Evolutionary conservation across 2,113 vertebrate species (phyloP), one percentile per base, ranked within the genome.

Genomic region (Hippocampus barbouri): DNA sequence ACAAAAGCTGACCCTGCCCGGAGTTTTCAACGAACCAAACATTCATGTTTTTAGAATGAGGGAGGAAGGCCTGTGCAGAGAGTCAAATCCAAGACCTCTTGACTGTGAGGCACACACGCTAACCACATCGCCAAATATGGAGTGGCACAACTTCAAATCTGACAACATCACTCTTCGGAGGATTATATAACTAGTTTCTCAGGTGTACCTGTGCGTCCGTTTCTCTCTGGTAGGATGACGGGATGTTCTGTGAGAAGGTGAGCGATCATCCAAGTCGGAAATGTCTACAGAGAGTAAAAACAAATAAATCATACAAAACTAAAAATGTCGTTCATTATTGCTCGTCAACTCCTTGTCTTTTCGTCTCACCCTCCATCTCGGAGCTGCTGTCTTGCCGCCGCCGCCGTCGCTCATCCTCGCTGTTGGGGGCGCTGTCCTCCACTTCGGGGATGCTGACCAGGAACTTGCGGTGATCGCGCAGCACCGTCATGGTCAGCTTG

Each of bases 371-470:
- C 0, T 98, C 97, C 79, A 96, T 80, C 2, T 67, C 86, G 0
- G 97, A 98, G 90, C 94, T 97, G 80, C 91, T 93, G 79, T 85
- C 65, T 7, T 27, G 57, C 27, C 23, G 94, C 0, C 53, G 80
- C 23, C 53, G 80, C 23, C n/a, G 94, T 0, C 49, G 80, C 23
- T 90, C 90, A 0, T 91, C 82, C 2, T 87, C 85, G 6, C 91
- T 92, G 85, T 94, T 91, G 0, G 91, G 94, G 71, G 94, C 90
- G 15, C 94, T 97, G 88, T 95, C 94, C 53, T 80, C 87, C 0
- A 93, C 54, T 0, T 96, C 93, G 0, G 95, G 93, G 79, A 98
- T 95, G 85, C 89, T 97, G 86, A 99, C 94, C 83, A 99, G 88
- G 85, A 98, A 98, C 84, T 92, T 96, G 7, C 89, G 86, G 34